Conservation (phyloP, 1,140 invertebrate species). For the Ptiloglossa arizonensis region DNA sequence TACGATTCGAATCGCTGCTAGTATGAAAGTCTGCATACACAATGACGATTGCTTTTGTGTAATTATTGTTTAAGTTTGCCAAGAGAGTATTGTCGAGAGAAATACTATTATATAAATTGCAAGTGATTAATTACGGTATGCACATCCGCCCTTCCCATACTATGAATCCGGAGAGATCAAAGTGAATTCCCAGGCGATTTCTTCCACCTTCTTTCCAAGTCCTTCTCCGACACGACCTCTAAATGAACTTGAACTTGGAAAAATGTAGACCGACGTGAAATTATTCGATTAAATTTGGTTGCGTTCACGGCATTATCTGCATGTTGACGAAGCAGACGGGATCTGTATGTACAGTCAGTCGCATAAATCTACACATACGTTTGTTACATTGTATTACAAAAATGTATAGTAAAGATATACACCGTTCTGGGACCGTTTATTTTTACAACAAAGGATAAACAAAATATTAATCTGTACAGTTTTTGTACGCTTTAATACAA, state of each 20-base stretch:
- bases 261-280: constrained; percentile 49
- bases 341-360: too few relatives aligned
- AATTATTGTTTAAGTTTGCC: background rate
- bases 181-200: constrained; percentile 57
- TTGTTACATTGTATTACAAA: too few relatives aligned
- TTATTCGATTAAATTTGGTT: background rate
- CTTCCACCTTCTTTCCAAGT: constrained; percentile 38
- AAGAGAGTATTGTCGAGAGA: constrained; percentile 1
- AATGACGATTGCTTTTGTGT: background rate
- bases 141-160: constrained; percentile 60
- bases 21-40: background rate
- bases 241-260: constrained; percentile 67
- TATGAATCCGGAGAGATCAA: constrained; percentile 22
- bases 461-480: too few relatives aligned
- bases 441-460: too few relatives aligned
- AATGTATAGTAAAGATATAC: too few relatives aligned
- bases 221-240: constrained; percentile 30
- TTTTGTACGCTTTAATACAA: too few relatives aligned
- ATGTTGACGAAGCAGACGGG: background rate
- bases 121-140: constrained; percentile 54
- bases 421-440: too few relatives aligned
- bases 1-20: too few relatives aligned
- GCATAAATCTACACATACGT: too few relatives aligned
- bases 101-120: constrained; percentile 40
- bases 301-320: background rate